phyloP scores from a whole-genome alignment of 2,888 invertebrate species.

The Podotricha telesiphe region DNA sequence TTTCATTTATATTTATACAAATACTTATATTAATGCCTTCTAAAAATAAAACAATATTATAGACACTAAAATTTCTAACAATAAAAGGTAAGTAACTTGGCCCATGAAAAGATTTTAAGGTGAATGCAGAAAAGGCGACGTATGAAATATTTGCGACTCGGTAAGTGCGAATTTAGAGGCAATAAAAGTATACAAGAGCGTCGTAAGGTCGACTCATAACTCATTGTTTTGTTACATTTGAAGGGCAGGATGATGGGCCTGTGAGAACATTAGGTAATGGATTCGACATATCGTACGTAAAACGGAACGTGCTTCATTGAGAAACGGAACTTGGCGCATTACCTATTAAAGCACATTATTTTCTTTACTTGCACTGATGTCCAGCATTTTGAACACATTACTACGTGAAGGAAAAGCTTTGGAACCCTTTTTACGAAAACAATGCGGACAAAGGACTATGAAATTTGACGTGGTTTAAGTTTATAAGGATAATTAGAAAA shows the following conservation, averaged over 20 bases:
- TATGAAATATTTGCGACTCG: constrained; percentile 58
- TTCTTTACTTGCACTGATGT: background rate
- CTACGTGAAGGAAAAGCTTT: no score
- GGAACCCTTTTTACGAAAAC: no score
- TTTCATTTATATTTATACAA: no score
- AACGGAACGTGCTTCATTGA: constrained; percentile 44
- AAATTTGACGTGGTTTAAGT: no score
- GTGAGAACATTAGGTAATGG: constrained; percentile 77
- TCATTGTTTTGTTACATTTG: constrained; percentile 72
- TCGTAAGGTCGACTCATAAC: constrained; percentile 71
- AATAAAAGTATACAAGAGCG: constrained; percentile 75
- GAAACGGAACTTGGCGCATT: constrained; percentile 33
- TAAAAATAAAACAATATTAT: constrained; percentile 23
- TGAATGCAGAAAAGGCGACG: constrained; percentile 52
- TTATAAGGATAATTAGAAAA: no score
- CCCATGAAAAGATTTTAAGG: constrained; percentile 43
- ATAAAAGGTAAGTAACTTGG: constrained; percentile 32
- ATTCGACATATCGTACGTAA: constrained; percentile 64
- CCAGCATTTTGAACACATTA: background rate
- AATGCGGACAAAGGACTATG: no score
- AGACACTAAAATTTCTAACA: constrained; percentile 35
- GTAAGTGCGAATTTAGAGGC: constrained; percentile 66
- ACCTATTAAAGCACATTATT: background rate
- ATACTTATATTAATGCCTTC: no score
- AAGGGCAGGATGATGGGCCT: constrained; percentile 55